Base-by-base conservation (phyloP, 2,113 vertebrate species). In the Tragelaphus scriptus region DNA sequence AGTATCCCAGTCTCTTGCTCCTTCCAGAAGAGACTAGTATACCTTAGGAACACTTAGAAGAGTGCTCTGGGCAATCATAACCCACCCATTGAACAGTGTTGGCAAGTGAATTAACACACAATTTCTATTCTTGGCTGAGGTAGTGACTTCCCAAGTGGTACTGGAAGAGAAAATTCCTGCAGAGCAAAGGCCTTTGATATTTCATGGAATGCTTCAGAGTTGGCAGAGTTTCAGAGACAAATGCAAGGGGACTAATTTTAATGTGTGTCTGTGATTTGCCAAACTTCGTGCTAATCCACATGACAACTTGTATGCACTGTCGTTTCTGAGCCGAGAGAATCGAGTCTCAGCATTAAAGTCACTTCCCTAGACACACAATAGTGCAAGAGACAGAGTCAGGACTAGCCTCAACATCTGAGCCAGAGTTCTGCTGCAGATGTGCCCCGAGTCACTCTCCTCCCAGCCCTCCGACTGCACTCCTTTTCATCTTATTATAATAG, bases 361-460 rank as follows among this genome's bases (percentile, higher is more conserved):
- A n/a, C 30, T 79, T 58, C 49, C 2, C 28, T 21, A 6, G 17
- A 80, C 40, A 16, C 11, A 81, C 17, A 21, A 16, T 30, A 9
- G 15, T 30, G 10, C 30, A 32, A 26, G 71, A 40, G 21, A 63
- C 2, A 68, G 30, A 55, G 63, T 51, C 11, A 21, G 85, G 3
- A 16, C 65, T 28, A 36, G 25, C 59, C 19, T 61, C 11, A 14
- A 2, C 19, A 19, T 92, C 11, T 4, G 79, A 95, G 17, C 36
- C n/a, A 28, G 8, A 16, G 14, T 32, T 82, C 25, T 44, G n/a
- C 44, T 5, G 1, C 11, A 32, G 68, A 63, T 68, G 5, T 59
- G 47, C 44, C 11, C n/a, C 59, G 9, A 7, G 2, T 3, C 3
- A 14, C n/a, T 9, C 6, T 21, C 40, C 7, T 36, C 47, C 1